Base-by-base conservation (phyloP, 2,797 vertebrate genomes). In the Simalia tracyae region DNA sequence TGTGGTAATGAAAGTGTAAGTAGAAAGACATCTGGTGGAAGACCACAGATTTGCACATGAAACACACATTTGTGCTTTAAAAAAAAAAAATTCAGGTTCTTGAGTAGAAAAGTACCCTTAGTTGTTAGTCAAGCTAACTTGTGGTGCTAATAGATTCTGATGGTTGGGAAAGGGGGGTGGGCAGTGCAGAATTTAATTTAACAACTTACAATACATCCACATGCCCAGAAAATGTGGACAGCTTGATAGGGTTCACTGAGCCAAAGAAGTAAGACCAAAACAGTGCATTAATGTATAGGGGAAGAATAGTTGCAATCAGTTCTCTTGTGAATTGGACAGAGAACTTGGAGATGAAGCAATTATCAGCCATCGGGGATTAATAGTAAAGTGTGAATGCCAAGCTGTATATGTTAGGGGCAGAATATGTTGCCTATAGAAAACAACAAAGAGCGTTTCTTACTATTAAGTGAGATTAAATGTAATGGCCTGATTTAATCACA, bases 401-500 rank as follows among this genome's bases (percentile, higher is more conserved):
- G 92, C 97, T 98, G 97, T 97, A 97, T 97, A 98, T 98, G 98
- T 98, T 98, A 98, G 97, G 98, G 97, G 94, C 97, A 97, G 98
- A 98, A 98, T 98, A 98, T 98, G 98, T 98, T 98, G 98, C 98
- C 98, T 98, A 98, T 99, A 98, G 97, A 98, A 97, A 97, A 95
- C 98, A 97, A 99, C 98, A 99, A 99, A 99, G 97, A 97, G 97
- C 98, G 98, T 98, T 98, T 98, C 98, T 98, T 98, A 98, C 98
- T 98, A 99, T 99, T 99, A 99, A 99, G 98, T 98, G 98, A 99
- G 99, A 99, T 99, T 99, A 99, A 98, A 98, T 97, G 98, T 98
- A 99, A 99, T 99, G 98, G 98, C 98, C 98, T 98, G 98, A 99
- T 99, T 99, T 98, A 98, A 98, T 98, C 98, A 98, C 98, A 98